Conservation (phyloP, 2,113 vertebrate genomes). For the Desmodus rotundus region DNA sequence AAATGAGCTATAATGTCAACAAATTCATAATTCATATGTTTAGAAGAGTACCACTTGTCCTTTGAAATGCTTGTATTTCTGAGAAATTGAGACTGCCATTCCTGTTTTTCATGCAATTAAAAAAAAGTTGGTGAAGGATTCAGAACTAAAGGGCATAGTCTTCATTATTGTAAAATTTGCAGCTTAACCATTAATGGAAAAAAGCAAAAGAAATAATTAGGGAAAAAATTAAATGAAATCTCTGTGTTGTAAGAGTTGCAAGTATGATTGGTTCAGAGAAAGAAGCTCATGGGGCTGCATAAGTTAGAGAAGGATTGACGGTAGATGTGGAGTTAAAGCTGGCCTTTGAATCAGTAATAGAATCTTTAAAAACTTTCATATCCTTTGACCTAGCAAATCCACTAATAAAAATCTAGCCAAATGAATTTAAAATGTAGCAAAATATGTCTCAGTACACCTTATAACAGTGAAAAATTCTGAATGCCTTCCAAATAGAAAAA, state of each 20-base stretch:
- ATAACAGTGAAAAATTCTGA: not conserved
- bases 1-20: slow-evolving; percentile 40
- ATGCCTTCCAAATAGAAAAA: not conserved
- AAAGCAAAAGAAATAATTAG: not conserved
- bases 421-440: not conserved
- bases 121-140: slow-evolving; percentile 15
- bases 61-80: slow-evolving; percentile 45
- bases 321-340: not conserved
- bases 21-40: slow-evolving; percentile 36
- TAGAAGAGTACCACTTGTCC: slow-evolving; percentile 15
- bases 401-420: not conserved
- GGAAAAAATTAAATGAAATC: not conserved
- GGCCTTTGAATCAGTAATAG: not conserved
- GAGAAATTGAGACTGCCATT: not conserved
- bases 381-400: not conserved
- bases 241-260: not conserved
- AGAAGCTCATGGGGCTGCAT: not conserved
- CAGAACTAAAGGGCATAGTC: not conserved
- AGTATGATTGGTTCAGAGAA: not conserved
- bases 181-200: not conserved
- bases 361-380: not conserved
- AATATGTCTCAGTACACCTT: not conserved
- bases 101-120: not conserved
- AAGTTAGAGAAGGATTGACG: not conserved
- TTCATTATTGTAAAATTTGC: not conserved